Evolutionary conservation across 2,113 vertebrate genomes (phyloP).

Genomic region (Protobothrops mucrosquamatus): DNA sequence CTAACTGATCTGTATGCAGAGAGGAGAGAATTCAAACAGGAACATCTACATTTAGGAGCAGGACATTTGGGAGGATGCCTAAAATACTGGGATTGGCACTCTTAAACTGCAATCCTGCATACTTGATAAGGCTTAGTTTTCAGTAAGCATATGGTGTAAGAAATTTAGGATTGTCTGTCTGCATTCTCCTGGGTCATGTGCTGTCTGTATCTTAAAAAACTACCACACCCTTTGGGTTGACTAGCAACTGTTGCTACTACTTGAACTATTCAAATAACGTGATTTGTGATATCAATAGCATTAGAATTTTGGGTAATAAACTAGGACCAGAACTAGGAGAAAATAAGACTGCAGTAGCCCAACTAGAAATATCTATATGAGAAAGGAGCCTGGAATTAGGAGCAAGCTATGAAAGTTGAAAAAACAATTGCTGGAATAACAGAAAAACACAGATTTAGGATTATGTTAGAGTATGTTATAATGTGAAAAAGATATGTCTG

Average conservation of each 20-base stretch:
- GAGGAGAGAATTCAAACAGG: not conserved
- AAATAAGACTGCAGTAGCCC: not conserved
- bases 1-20: not conserved
- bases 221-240: slow-evolving; percentile 12
- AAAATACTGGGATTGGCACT: not conserved
- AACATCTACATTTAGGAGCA: not conserved
- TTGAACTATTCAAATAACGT: not conserved
- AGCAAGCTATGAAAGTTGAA: not conserved
- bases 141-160: not conserved
- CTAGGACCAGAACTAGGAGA: not conserved
- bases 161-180: not conserved
- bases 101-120: not conserved
- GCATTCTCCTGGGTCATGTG: not conserved
- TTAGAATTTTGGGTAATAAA: not conserved
- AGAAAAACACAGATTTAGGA: not conserved
- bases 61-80: not conserved
- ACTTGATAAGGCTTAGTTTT: not conserved
- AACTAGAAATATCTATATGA: not conserved
- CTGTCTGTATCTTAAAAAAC: not conserved
- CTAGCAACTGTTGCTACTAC: not conserved
- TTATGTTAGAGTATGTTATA: not conserved
- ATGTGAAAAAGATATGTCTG: not conserved
- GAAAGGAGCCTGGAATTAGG: not conserved
- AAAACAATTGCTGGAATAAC: not conserved
- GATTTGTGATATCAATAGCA: not conserved